These are phyloP conservation scores for Julus scandinavius DNA, from an alignment of 2,888 invertebrate genomes.

Conservation along the genomic window DNA sequence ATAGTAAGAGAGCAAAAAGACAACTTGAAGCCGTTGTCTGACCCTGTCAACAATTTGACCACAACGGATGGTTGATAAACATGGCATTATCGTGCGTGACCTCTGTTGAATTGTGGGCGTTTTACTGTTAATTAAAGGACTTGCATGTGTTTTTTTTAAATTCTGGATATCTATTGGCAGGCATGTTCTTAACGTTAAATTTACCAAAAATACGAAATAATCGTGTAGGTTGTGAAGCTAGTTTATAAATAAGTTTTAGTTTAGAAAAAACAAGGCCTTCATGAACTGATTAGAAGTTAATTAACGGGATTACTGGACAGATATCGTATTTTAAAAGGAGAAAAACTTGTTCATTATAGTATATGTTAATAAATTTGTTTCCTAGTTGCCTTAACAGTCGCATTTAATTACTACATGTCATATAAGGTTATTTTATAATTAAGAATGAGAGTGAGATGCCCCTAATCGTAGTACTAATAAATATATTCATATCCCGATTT, in stretches of 20 bases:
- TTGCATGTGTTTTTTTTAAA: neutral
- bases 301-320: neutral
- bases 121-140: neutral
- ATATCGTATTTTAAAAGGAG: neutral
- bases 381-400: too few relatives aligned
- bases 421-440: too few relatives aligned
- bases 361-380: neutral
- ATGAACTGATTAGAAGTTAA: neutral
- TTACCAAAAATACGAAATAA: neutral
- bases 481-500: neutral
- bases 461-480: neutral
- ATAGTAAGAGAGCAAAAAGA: constrained; percentile 5
- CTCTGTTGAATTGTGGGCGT: neutral
- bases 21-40: constrained; percentile 23
- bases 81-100: constrained; percentile 15
- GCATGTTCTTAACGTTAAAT: neutral
- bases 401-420: too few relatives aligned
- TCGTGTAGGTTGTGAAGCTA: neutral
- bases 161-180: neutral
- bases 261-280: neutral
- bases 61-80: neutral
- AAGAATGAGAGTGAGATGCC: neutral
- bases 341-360: neutral
- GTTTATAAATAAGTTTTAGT: neutral
- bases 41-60: constrained; percentile 21